Conservation (phyloP, 2,888 invertebrate species). For the Vesta saturnalis region DNA sequence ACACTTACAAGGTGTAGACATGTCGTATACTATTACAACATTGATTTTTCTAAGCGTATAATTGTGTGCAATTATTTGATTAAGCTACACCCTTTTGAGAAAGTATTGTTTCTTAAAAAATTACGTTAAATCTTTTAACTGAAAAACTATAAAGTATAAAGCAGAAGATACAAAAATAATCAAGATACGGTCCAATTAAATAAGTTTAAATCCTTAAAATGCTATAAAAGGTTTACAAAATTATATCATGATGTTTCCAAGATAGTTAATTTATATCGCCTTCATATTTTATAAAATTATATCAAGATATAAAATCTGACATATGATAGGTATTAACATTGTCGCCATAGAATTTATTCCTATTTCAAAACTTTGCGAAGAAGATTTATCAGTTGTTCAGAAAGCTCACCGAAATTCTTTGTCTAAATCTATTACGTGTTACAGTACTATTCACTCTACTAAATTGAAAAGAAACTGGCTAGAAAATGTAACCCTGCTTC, state of each 20-base stretch:
- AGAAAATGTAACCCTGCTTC: neutral
- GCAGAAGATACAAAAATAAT: too few relatives aligned
- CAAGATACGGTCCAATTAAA: too few relatives aligned
- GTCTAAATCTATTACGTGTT: conserved; percentile 10
- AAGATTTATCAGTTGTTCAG: conserved; percentile 27
- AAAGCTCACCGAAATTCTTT: conserved; percentile 16
- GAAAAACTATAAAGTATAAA: too few relatives aligned
- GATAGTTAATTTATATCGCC: conserved; percentile 25
- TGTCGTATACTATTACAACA: too few relatives aligned
- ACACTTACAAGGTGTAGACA: too few relatives aligned
- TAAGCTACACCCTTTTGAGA: too few relatives aligned
- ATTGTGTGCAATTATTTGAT: too few relatives aligned
- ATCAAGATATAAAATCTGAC: conserved; percentile 23
- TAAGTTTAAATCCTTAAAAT: too few relatives aligned
- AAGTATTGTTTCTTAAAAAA: too few relatives aligned
- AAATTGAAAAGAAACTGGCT: conserved; percentile 1
- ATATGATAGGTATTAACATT: conserved; percentile 22
- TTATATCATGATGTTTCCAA: neutral
- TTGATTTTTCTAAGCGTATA: too few relatives aligned
- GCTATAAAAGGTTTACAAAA: conserved; percentile 4
- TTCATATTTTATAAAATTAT: conserved; percentile 15
- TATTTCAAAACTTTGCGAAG: conserved; percentile 14
- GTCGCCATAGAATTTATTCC: conserved; percentile 17
- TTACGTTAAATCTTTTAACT: too few relatives aligned
- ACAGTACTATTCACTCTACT: neutral